Percentiles rank a stretch among this genome's conserved stretches.
Evolutionary conservation across 2,888 invertebrate genomes (phyloP).

Genomic region (Silvanus unidentatus): DNA sequence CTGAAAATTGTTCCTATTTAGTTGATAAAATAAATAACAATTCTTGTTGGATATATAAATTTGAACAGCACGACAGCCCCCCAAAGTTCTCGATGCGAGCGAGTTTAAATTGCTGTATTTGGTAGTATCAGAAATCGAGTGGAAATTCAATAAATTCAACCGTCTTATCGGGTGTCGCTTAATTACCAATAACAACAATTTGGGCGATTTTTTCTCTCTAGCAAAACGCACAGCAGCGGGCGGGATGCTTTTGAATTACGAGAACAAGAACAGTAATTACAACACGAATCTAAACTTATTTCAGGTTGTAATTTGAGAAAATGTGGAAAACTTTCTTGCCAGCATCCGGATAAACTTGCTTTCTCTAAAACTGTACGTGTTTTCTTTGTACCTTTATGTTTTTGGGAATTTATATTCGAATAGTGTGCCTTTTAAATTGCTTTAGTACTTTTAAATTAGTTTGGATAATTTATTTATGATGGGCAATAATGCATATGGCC

Average conservation of each 20-base stretch:
- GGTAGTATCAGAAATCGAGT: no score
- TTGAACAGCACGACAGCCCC: no score
- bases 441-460: conserved; percentile 40
- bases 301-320: conserved; percentile 37
- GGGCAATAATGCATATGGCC: conserved; percentile 1
- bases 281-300: conserved; percentile 36
- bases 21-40: no score
- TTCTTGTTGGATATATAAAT: no score
- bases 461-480: conserved; percentile 36
- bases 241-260: background rate
- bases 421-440: conserved; percentile 37
- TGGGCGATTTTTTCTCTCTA: no score
- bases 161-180: no score
- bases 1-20: no score
- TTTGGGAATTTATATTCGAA: conserved; percentile 34
- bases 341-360: conserved; percentile 38
- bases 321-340: conserved; percentile 38
- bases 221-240: no score
- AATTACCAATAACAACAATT: no score
- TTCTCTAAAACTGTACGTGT: conserved; percentile 29
- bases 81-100: no score
- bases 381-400: conserved; percentile 23
- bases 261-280: conserved; percentile 38
- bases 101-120: no score
- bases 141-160: no score